These are phyloP conservation scores for Tympanoctomys barrerae DNA, from an alignment of 2,797 vertebrate species.

Conservation along the genomic window DNA sequence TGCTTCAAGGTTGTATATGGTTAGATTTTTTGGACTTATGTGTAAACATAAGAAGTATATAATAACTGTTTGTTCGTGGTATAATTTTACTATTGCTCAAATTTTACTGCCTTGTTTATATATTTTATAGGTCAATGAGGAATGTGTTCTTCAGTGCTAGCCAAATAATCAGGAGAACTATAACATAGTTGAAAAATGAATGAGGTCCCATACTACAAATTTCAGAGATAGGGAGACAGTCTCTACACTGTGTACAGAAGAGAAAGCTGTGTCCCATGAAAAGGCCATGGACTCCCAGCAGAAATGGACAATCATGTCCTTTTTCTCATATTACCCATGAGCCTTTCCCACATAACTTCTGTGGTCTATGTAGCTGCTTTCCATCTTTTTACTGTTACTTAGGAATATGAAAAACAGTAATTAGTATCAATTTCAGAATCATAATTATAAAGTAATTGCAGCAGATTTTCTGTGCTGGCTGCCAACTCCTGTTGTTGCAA, in stretches of 20 bases:
- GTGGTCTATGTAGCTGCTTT: not conserved
- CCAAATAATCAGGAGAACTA: not conserved
- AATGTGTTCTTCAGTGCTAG: not conserved
- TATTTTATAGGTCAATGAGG: not conserved
- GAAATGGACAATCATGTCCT: not conserved
- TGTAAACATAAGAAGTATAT: not conserved
- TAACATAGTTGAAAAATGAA: not conserved
- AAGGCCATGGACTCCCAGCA: not conserved
- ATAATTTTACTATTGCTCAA: not conserved
- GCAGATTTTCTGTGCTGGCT: not conserved
- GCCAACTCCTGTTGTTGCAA: not conserved
- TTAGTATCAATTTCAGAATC: not conserved
- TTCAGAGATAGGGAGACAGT: accelerated
- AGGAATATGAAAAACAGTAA: not conserved
- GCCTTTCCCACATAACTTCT: not conserved
- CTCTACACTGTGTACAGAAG: not conserved
- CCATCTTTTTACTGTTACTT: not conserved
- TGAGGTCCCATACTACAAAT: not conserved
- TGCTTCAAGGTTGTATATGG: too few relatives aligned
- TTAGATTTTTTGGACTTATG: too few relatives aligned
- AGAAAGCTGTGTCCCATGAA: not conserved
- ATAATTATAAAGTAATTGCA: not conserved
- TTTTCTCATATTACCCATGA: not conserved
- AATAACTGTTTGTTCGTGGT: not conserved
- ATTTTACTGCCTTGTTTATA: not conserved